Base-by-base conservation (phyloP, 1,140 invertebrate species). In the Bombyx mandarina region DNA sequence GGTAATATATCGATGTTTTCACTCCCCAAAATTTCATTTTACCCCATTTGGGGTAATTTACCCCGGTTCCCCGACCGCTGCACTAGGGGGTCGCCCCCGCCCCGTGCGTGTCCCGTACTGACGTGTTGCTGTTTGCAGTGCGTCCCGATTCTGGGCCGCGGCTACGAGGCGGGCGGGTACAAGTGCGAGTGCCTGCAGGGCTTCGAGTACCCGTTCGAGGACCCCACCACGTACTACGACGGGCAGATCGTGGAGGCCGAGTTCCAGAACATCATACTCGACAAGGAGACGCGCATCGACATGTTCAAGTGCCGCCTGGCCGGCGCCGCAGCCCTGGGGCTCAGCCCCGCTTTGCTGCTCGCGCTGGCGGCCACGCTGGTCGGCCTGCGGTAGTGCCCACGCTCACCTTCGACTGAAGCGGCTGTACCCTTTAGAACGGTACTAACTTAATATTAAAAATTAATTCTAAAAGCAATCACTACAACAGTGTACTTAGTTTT, bases 121-220 rank as follows among this genome's bases (percentile, higher is more conserved):
- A 18, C 12, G 12, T 18, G 12, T 18, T 18, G 12, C 12, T 18
- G 12, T 65, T 91, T 91, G 44, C 86, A 98, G 96, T 99, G 98
- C 84, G 95, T 98, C 22, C 96, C 97, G 9, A 95, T 99, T 61
- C 91, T 95, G 66, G 97, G 97, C 10, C 91, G 96, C 79, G 95
- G 95, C 51, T 98, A 96, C 81, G 93, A 97, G 64, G 92, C 93
- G 9, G 97, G 97, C 54, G 96, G 96, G n/a, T 99, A 99, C 88
- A 99, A 99, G 88, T 99, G 98, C 85, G 97, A 99, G 81, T 99
- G 98, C 77, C 92, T 95, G 55, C 97, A 99, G 89, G 98, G 97
- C 35, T 99, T 93, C 76, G 98, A 99, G 79, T 99, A 99, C 90
- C 97, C 97, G 0, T 99, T 97, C 79, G 97, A 98, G 88, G 97